Evolutionary conservation across 2,888 invertebrate genomes (phyloP), one percentile per base, ranked within the genome.

Genomic region (Heteropelma amictum): DNA sequence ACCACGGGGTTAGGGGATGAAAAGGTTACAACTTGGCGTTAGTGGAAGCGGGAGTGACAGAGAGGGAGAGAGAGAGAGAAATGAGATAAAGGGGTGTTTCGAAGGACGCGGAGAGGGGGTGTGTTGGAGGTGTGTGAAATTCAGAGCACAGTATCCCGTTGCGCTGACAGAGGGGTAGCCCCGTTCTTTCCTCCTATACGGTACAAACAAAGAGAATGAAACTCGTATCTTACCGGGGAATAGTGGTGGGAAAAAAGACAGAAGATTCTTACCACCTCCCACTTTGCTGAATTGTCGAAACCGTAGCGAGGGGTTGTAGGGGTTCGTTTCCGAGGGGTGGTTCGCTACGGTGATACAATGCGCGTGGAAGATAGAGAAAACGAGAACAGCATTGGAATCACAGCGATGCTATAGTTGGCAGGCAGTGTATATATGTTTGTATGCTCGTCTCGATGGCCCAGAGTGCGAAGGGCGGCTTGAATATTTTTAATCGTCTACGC

Each of bases 371-470:
- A 61, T 60, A 42, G 76, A 63, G 70, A 78, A 79, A 77, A 78
- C 79, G 30, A 12, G 14, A 69, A 79, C 69, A 76, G 81, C 68
- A 76, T 73, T 72, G 81, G 80, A 83, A 82, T 82, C 81, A 83
- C 82, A 80, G 82, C 83, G 80, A 78, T 80, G 78, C 77, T 77
- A 75, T 77, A 76, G n/a, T n/a, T 72, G 63, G 54, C 23, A 7
- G 38, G 35, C 26, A n/a, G 40, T 4, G 21, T 14, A 12, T 28
- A 26, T 61, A 38, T 60, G 28, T 60, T 26, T 51, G 47, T 56
- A 38, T 38, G 28, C 33, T 53, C 6, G 30, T 1, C 30, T 1
- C 38, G 14, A n/a, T 42, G 21, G 23, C 23, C 47, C 21, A 61
- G 47, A 33, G 21, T 47, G 17, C 7, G 12, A 61, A 12, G 47